These are phyloP conservation scores for Malurus alboscapulatus DNA, from an alignment of 2,113 vertebrate species.

Conservation along the genomic window DNA sequence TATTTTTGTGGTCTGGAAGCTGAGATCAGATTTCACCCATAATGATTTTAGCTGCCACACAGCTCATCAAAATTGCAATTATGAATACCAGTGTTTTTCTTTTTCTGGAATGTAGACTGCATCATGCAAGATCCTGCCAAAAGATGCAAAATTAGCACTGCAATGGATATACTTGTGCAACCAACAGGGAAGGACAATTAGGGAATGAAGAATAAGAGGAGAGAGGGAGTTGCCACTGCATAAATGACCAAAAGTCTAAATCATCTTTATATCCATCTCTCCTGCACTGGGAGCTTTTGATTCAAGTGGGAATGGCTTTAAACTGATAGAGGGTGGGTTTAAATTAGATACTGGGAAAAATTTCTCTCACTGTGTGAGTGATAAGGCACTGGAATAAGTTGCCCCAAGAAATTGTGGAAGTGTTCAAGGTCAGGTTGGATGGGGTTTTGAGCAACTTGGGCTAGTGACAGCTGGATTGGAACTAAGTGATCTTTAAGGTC, in stretches of 20 bases:
- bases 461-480: neutral
- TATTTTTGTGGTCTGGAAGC: slow-evolving; percentile 59
- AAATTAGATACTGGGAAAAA: neutral
- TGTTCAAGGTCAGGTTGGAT: neutral
- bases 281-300: neutral
- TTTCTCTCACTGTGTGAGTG: neutral
- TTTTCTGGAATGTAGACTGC: slow-evolving; percentile 50
- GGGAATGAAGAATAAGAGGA: neutral
- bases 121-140: slow-evolving; percentile 43
- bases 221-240: neutral
- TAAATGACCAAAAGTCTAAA: slow-evolving; percentile 1
- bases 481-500: neutral
- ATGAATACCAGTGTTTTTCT: slow-evolving; percentile 48
- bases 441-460: neutral
- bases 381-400: neutral
- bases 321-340: neutral
- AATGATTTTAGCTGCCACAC: slow-evolving; percentile 63
- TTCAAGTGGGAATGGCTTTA: neutral
- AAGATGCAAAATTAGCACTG: slow-evolving; percentile 45
- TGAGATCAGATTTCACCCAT: slow-evolving; percentile 49
- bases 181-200: slow-evolving; percentile 27
- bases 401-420: neutral
- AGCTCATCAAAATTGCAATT: slow-evolving; percentile 56
- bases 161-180: neutral
- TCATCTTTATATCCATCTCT: neutral